Percentiles rank a stretch among this genome's conserved stretches.
These are phyloP conservation scores for Drosophila triauraria DNA, from an alignment of 1,140 invertebrate genomes.

Conservation along the genomic window DNA sequence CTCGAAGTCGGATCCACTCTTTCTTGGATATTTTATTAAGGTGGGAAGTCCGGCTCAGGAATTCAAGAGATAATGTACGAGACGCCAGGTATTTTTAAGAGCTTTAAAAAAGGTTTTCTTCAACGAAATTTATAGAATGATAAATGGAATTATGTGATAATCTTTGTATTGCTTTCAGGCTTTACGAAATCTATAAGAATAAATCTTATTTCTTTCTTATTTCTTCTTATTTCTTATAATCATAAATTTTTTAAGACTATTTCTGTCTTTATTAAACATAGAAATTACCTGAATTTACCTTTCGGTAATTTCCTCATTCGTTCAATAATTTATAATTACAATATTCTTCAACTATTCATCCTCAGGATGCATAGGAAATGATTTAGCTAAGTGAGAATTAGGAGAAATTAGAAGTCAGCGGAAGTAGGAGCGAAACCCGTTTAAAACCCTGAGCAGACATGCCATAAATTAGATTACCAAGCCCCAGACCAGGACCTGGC, in stretches of 20 bases:
- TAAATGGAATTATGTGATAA: no score
- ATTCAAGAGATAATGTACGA: neutral
- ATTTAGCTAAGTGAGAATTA: conserved; percentile 12
- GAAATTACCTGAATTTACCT: neutral
- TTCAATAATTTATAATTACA: neutral
- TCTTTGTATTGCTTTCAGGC: no score
- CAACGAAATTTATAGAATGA: neutral
- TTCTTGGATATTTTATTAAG: conserved; percentile 1
- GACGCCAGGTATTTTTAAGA: conserved; percentile 1
- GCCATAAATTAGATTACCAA: conserved; percentile 38
- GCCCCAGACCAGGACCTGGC: neutral
- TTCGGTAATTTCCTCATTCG: neutral
- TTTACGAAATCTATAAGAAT: no score
- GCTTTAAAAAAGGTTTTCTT: neutral
- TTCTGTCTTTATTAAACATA: neutral
- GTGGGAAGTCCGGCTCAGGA: neutral
- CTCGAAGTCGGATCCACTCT: neutral
- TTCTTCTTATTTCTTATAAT: no score
- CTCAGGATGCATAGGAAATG: conserved; percentile 1
- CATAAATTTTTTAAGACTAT: no score
- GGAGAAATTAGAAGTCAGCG: neutral
- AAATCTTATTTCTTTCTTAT: no score
- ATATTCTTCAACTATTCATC: neutral
- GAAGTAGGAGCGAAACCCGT: conserved; percentile 1
- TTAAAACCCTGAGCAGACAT: conserved; percentile 3